Conservation (phyloP, 2,888 invertebrate species). For the Netelia virgata region DNA sequence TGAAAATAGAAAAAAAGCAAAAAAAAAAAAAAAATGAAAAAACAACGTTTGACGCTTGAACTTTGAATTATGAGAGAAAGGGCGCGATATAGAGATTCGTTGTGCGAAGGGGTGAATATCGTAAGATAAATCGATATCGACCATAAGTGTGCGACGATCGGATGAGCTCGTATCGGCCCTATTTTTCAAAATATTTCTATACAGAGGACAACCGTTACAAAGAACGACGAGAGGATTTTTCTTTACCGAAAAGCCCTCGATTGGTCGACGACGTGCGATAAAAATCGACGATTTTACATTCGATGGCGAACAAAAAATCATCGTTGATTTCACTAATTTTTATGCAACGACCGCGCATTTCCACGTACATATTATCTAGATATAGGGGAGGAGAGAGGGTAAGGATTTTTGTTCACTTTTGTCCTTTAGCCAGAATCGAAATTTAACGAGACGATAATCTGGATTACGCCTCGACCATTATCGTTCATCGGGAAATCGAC, state of each 20-base stretch:
- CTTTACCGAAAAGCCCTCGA: background rate
- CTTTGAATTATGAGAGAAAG: slow-evolving; percentile 32
- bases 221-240: slow-evolving; percentile 19
- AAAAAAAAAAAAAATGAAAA: background rate
- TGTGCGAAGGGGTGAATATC: no score
- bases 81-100: background rate
- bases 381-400: background rate
- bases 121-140: background rate
- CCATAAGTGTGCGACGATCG: no score
- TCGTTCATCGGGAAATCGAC: slow-evolving; percentile 10
- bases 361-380: background rate
- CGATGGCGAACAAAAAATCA: background rate
- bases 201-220: no score
- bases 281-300: background rate
- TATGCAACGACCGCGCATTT: background rate
- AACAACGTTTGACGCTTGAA: slow-evolving; percentile 52
- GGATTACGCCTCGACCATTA: background rate
- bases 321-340: background rate
- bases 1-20: background rate
- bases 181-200: no score
- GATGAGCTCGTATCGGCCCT: no score
- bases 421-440: background rate
- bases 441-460: slow-evolving; percentile 31
- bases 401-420: background rate
- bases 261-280: background rate